phyloP scores from a whole-genome alignment of 1,140 invertebrate species.

The Batillaria attramentaria region DNA sequence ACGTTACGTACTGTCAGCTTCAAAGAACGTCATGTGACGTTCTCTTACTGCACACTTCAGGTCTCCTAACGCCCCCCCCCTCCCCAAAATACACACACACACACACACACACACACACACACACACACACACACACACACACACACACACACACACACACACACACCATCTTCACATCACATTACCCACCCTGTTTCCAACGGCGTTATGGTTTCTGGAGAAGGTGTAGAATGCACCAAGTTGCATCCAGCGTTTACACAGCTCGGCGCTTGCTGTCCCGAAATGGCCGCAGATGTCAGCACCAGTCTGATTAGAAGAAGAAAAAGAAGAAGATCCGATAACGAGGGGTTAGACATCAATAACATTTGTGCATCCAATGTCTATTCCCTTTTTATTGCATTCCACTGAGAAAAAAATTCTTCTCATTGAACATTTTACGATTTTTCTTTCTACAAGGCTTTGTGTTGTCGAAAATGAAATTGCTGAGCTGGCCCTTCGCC shows the following conservation, averaged over 20 bases:
- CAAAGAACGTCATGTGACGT: neutral
- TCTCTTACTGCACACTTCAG: neutral
- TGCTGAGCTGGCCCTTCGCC: neutral
- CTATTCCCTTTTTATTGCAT: neutral
- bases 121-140: neutral
- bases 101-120: neutral
- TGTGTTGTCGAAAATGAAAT: neutral
- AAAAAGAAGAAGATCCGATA: neutral
- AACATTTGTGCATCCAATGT: too few relatives aligned
- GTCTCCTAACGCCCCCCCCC: neutral
- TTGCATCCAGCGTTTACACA: slow-evolving; percentile 67
- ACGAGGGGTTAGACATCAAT: too few relatives aligned
- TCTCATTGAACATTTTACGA: neutral
- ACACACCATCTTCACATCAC: neutral
- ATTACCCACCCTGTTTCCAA: slow-evolving; percentile 42
- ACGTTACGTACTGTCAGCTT: neutral
- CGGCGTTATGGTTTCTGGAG: slow-evolving; percentile 63
- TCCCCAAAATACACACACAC: neutral
- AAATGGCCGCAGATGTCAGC: slow-evolving; percentile 66
- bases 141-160: neutral
- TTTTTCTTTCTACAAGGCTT: neutral
- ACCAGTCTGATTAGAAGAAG: slow-evolving; percentile 52
- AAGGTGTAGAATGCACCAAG: slow-evolving; percentile 65
- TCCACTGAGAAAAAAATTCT: neutral
- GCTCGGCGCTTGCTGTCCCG: slow-evolving; percentile 46